Evolutionary conservation across 2,113 vertebrate genomes (phyloP).

Genomic region (Ploceus nigricollis): DNA sequence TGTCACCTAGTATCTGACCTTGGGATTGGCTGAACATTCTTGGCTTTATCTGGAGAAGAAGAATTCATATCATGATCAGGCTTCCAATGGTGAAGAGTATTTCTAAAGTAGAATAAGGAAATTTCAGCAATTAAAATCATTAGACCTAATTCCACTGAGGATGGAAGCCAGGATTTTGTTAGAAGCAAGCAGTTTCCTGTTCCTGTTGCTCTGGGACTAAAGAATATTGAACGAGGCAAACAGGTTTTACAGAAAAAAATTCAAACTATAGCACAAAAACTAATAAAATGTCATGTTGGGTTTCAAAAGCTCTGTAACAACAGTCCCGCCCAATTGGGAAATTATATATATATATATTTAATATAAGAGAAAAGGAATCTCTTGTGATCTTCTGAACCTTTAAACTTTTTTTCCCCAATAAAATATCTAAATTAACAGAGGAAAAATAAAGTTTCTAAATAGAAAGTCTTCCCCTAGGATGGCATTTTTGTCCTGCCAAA

Average conservation of each 20-base stretch:
- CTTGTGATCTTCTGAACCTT: slow-evolving; percentile 68
- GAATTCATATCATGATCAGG: neutral
- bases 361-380: neutral
- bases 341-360: neutral
- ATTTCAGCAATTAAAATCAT: neutral
- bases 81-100: neutral
- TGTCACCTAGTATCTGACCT: neutral
- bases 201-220: neutral
- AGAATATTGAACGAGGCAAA: neutral
- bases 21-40: neutral
- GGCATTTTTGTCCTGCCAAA: slow-evolving; percentile 73
- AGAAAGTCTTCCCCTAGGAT: slow-evolving; percentile 74
- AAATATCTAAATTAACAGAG: slow-evolving; percentile 66
- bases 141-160: neutral
- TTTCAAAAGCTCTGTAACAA: neutral
- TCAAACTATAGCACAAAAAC: neutral
- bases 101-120: neutral
- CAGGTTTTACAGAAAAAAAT: neutral
- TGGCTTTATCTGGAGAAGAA: neutral
- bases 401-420: slow-evolving; percentile 26
- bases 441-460: slow-evolving; percentile 79
- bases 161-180: neutral
- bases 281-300: neutral
- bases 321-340: neutral
- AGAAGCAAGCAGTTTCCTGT: neutral